A percentile compares a stretch with the other conserved stretches of the same genome.
Conservation (phyloP, 35 echinoderm and acorn worm genomes). For the Amphiura filiformis region DNA sequence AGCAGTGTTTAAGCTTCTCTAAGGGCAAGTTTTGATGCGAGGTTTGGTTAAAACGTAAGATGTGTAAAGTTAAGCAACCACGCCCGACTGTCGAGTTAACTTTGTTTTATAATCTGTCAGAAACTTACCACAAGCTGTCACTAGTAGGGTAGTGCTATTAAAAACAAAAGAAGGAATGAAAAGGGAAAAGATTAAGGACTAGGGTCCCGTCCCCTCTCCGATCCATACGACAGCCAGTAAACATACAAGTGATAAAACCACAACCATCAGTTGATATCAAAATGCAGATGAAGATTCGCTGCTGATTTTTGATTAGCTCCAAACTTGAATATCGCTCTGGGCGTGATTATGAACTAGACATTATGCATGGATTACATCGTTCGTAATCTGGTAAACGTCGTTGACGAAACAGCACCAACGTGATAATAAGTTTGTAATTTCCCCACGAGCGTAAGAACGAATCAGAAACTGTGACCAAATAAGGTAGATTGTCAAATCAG, state of each 20-base stretch:
- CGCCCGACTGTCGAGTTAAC: not conserved
- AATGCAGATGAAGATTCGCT: not conserved
- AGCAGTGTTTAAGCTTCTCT: too few species aligned
- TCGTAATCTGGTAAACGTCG: not conserved
- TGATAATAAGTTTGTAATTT: not conserved
- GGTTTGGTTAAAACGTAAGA: not conserved
- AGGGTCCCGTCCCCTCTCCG: not conserved
- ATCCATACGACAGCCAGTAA: not conserved
- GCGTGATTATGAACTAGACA: slow-evolving; percentile 5
- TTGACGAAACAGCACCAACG: not conserved
- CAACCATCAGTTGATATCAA: not conserved
- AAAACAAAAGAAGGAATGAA: not conserved
- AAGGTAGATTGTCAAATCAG: not conserved
- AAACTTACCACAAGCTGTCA: not conserved
- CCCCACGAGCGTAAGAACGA: not conserved
- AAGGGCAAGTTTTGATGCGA: too few species aligned
- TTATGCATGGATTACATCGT: not conserved
- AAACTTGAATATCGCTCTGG: not conserved
- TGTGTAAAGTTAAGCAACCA: not conserved
- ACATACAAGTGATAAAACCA: not conserved
- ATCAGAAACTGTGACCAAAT: not conserved
- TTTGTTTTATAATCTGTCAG: not conserved
- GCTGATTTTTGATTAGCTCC: not conserved
- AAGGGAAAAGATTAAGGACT: not conserved
- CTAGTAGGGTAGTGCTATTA: not conserved